Percentiles rank a stretch among this genome's conserved stretches.
Conservation (phyloP, 2,797 vertebrate genomes). For the Syngnathus rostellatus region DNA sequence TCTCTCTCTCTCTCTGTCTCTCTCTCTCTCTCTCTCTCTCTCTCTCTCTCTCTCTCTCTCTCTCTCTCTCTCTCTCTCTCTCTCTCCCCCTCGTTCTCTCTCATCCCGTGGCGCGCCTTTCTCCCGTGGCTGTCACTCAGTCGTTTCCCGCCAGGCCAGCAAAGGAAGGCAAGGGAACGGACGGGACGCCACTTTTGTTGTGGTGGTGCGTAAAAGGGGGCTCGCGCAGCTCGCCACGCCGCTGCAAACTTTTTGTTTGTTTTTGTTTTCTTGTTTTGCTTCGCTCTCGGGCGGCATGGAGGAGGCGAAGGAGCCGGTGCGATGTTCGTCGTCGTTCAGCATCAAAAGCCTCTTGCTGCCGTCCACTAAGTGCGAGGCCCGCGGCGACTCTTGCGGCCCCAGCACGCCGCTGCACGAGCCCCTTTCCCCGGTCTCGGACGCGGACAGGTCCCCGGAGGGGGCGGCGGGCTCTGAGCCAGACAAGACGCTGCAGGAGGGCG, state of each 20-base stretch:
- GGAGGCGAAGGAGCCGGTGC: constrained; percentile 64
- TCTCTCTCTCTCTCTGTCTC: constrained; percentile 35
- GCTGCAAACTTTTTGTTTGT: neutral
- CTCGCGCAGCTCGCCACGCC: no score
- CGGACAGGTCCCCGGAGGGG: constrained; percentile 45
- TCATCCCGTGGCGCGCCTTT: constrained; percentile 44
- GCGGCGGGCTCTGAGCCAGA: constrained; percentile 31
- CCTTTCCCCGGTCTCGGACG: constrained; percentile 52
- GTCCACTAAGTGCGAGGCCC: constrained; percentile 27
- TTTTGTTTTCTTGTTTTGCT: neutral
- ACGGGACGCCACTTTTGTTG: constrained; percentile 19
- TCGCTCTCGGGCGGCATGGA: constrained; percentile 53
- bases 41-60: constrained; percentile 22
- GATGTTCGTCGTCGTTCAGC: constrained; percentile 71
- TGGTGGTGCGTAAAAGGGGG: constrained; percentile 6
- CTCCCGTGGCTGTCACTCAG: constrained; percentile 37
- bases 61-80: constrained; percentile 22
- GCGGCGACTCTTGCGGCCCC: constrained; percentile 42
- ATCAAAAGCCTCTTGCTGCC: constrained; percentile 75
- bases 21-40: constrained; percentile 43
- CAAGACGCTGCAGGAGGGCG: constrained; percentile 35
- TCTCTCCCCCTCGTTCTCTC: constrained; percentile 22
- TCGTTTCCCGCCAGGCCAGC: constrained; percentile 39
- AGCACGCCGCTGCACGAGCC: constrained; percentile 39
- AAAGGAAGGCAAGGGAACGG: constrained; percentile 39